phyloP scores from a whole-genome alignment of 2,888 invertebrate species.

The Patella ulyssiponensis region DNA sequence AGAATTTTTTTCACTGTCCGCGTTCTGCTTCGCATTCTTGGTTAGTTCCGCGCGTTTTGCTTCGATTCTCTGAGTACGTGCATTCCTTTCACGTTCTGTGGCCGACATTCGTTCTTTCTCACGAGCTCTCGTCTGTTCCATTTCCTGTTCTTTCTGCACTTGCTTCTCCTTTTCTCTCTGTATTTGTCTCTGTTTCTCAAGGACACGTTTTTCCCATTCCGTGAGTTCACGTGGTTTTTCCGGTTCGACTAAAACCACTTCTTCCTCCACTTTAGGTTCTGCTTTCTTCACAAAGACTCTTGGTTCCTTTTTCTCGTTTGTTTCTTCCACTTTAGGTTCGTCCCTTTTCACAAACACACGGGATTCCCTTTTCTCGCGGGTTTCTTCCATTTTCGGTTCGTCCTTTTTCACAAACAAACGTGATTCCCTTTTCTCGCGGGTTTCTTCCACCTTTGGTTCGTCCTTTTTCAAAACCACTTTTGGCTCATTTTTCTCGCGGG shows the following conservation, averaged over 20 bases:
- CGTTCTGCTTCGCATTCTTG: not conserved
- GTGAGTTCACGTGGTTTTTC: not conserved
- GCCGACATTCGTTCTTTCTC: constrained; percentile 11
- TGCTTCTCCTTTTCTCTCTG: not conserved
- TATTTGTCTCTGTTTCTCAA: constrained; percentile 6
- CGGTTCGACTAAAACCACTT: not conserved
- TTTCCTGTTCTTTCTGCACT: not conserved
- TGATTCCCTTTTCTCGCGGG: not conserved
- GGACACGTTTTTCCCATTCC: constrained; percentile 1
- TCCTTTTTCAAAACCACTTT: not conserved
- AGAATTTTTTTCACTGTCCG: not conserved
- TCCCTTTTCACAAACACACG: too few species aligned
- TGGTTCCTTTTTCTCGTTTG: too few species aligned
- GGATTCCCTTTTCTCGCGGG: too few species aligned
- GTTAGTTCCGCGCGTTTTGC: not conserved
- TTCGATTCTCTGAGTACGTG: not conserved
- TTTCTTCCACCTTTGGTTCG: not conserved
- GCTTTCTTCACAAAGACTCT: too few species aligned
- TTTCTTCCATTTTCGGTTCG: not conserved
- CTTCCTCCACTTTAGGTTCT: too few species aligned
- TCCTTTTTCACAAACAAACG: not conserved
- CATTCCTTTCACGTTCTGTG: not conserved
- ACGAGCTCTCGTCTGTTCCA: not conserved
- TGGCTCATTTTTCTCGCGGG: not conserved
- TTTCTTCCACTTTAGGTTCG: too few species aligned